Conservation (phyloP, 2,113 vertebrate species). For the Phalacrocorax aristotelis region DNA sequence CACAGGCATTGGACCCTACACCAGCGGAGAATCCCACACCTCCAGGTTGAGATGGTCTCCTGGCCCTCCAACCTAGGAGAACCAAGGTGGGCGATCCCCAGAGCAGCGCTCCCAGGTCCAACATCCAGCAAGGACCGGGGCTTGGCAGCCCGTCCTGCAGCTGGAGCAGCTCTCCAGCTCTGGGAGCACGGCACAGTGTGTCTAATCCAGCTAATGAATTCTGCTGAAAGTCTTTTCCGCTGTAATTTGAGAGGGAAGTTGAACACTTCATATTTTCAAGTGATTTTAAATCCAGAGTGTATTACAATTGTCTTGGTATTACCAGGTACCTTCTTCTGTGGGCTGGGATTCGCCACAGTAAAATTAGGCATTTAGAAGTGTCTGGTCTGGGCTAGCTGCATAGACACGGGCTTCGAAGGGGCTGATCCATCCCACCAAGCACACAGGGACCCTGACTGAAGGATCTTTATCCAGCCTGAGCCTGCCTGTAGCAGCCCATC, state of each 20-base stretch:
- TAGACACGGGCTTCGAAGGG: rapidly evolving
- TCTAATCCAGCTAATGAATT: slow-evolving; percentile 8
- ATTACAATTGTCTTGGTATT: not conserved
- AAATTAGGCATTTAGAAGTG: not conserved
- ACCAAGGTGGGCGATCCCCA: not conserved
- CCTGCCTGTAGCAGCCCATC: not conserved
- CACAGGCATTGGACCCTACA: rapidly evolving
- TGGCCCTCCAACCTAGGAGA: not conserved
- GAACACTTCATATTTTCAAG: not conserved
- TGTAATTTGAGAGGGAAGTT: not conserved
- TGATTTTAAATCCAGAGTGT: not conserved
- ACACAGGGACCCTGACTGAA: not conserved
- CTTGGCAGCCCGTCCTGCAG: not conserved
- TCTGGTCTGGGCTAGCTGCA: not conserved
- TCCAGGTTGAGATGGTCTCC: not conserved
- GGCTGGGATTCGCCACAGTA: not conserved
- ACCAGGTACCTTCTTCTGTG: not conserved
- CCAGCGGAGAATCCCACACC: not conserved
- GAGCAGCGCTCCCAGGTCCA: not conserved
- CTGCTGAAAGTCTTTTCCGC: not conserved
- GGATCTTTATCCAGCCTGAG: not conserved
- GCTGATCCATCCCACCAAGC: not conserved
- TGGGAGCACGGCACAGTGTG: rapidly evolving
- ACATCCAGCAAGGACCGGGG: rapidly evolving
- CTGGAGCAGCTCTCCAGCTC: not conserved